Base-by-base conservation (phyloP, 2,113 vertebrate species). In the Paraplagusia blochii region DNA sequence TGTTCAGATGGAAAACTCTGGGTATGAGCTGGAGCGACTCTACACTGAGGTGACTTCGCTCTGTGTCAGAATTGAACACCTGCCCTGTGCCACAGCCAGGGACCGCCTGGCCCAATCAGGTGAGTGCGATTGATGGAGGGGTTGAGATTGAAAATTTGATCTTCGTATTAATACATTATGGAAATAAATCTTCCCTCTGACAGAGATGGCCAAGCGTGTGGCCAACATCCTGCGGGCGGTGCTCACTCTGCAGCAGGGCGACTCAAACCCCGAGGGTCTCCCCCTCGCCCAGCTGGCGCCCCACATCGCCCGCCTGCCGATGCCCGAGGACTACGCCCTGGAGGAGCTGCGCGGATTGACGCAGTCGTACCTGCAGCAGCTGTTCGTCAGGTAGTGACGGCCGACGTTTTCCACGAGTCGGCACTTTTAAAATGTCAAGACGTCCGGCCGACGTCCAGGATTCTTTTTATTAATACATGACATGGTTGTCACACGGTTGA, bases 201-300 rank as follows among this genome's bases (percentile, higher is more conserved):
- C 86, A 99, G 97, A 99, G 44, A 98, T 99, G 97, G 97, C 97
- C 1, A 99, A 99, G 78, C 90, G 94, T 0, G 52, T 95, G 7
- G 93, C 95, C 0, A 97, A 99, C 89, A 91, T 98, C 55, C 84
- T 98, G 33, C 92, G 95, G 0, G 93, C 74, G 47, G 95, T 98
- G n/a, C 81, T 96, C 65, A 93, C 92, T 56, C 86, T 98, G 44
- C 94, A 95, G 84, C 93, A 92, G 18, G 60, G 89, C 29, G 89
- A 88, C 0, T 89, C n/a, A 0, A 89, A n/a, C 0, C 70, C 89
- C 0, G 90, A 91, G 44, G 79, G 46, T 2, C 74, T 94, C 19
- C 93, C 95, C 0, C 84, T 96, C 2, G 86, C 88, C 18, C 90
- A 93, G 35, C 88, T 98, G 11, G 94, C 91, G 0, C 95, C 94